Evolutionary conservation across 92 coral and sea anemone species (phyloP).

Genomic region (Muricea muricata): DNA sequence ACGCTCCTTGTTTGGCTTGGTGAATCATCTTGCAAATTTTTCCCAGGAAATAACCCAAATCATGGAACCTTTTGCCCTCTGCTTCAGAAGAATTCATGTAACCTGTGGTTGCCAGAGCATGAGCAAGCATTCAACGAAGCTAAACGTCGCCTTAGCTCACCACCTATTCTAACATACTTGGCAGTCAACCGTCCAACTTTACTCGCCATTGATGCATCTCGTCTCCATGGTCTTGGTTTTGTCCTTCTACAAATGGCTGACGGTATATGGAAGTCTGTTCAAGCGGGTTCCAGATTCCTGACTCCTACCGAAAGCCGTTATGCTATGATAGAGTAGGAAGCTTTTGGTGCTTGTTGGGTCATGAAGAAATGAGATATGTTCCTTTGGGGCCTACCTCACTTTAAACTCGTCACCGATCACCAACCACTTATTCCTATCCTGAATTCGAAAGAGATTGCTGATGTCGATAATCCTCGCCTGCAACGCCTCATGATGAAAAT

Average conservation of each 20-base stretch:
- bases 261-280: background rate
- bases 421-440: slow-evolving; percentile 35
- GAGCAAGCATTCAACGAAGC: slow-evolving; percentile 22
- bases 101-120: slow-evolving; percentile 26
- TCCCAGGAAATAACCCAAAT: slow-evolving; percentile 37
- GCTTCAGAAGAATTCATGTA: background rate
- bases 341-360: background rate
- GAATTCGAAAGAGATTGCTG: slow-evolving; percentile 9
- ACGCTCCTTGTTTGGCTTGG: slow-evolving; percentile 50
- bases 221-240: background rate
- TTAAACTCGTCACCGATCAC: slow-evolving; percentile 31
- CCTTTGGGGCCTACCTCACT: slow-evolving; percentile 10
- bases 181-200: background rate
- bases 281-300: background rate
- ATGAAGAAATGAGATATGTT: slow-evolving; percentile 27
- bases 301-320: background rate
- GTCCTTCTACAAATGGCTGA: background rate
- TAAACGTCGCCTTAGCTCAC: slow-evolving; percentile 10
- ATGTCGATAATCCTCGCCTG: slow-evolving; percentile 32
- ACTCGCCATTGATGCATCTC: slow-evolving; percentile 7
- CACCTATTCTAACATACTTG: background rate
- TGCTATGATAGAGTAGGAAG: background rate
- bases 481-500: slow-evolving; percentile 2
- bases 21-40: slow-evolving; percentile 36
- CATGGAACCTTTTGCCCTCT: slow-evolving; percentile 43